Evolutionary conservation across 1,140 invertebrate species (phyloP).

Genomic region (Cotesia typhae): DNA sequence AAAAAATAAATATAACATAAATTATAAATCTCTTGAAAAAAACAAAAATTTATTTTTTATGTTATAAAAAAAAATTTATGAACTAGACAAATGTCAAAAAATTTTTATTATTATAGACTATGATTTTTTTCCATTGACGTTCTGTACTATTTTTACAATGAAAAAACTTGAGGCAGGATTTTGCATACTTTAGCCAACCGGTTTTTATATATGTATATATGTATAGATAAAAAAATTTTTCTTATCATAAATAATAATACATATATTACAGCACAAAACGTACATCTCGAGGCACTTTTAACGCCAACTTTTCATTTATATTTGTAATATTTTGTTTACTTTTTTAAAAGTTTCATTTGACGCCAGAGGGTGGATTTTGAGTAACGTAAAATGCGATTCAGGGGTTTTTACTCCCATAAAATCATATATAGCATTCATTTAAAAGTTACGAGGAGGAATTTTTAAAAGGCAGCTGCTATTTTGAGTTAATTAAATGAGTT

Average conservation of each 20-base stretch:
- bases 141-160: no score
- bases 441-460: slow-evolving; percentile 2
- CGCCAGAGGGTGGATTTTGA: slow-evolving; percentile 27
- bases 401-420: slow-evolving; percentile 1
- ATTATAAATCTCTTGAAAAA: no score
- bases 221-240: background rate
- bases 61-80: no score
- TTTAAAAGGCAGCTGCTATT: background rate
- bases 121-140: no score
- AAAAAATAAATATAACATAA: no score
- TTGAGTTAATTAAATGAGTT: no score
- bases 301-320: slow-evolving; percentile 10
- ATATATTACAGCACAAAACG: slow-evolving; percentile 1
- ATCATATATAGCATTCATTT: background rate
- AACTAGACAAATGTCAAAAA: no score
- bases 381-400: slow-evolving; percentile 33
- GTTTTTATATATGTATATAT: no score
- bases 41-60: no score
- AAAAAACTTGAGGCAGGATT: no score
- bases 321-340: slow-evolving; percentile 4
- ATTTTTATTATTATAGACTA: no score
- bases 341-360: background rate
- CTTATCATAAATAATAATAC: background rate
- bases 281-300: background rate
- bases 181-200: no score